Conservation (phyloP, 2,888 invertebrate species). For the Acleris literana region DNA sequence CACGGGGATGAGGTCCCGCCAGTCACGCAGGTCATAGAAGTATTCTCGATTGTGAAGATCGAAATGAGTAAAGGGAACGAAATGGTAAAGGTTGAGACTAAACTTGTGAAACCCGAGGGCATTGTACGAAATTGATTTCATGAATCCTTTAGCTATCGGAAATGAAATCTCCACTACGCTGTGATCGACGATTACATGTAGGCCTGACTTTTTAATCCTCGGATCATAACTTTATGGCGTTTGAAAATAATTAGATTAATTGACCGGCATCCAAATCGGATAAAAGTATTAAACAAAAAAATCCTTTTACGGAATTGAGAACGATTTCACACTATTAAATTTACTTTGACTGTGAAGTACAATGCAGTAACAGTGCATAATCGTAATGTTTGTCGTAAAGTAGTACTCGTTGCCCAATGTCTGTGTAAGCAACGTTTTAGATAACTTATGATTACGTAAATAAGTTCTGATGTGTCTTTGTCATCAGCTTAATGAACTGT, state of each 20-base stretch:
- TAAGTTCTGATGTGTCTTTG: slow-evolving; percentile 14
- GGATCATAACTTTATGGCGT: too few species aligned
- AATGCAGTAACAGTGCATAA: slow-evolving; percentile 12
- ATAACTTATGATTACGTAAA: slow-evolving; percentile 7
- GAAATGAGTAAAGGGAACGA: slow-evolving; percentile 71
- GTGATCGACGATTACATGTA: too few species aligned
- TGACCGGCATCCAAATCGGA: too few species aligned
- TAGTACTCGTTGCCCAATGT: neutral
- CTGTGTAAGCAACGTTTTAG: neutral
- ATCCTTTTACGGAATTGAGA: neutral
- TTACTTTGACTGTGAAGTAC: slow-evolving; percentile 17
- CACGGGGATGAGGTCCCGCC: slow-evolving; percentile 47
- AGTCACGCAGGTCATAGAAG: slow-evolving; percentile 66
- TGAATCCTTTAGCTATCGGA: neutral
- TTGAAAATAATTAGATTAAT: too few species aligned
- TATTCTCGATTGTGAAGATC: slow-evolving; percentile 70
- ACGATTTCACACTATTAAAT: slow-evolving; percentile 5
- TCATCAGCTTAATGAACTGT: slow-evolving; percentile 8
- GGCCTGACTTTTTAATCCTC: too few species aligned
- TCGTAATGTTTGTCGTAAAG: slow-evolving; percentile 11
- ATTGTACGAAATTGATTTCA: slow-evolving; percentile 1
- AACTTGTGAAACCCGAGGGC: slow-evolving; percentile 61
- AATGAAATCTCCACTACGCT: neutral
- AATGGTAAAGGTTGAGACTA: slow-evolving; percentile 71
- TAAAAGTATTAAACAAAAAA: neutral